Percentiles rank a stretch among this genome's conserved stretches.
Conservation (phyloP, 2,888 invertebrate species). For the Metopia argyrocephala region DNA sequence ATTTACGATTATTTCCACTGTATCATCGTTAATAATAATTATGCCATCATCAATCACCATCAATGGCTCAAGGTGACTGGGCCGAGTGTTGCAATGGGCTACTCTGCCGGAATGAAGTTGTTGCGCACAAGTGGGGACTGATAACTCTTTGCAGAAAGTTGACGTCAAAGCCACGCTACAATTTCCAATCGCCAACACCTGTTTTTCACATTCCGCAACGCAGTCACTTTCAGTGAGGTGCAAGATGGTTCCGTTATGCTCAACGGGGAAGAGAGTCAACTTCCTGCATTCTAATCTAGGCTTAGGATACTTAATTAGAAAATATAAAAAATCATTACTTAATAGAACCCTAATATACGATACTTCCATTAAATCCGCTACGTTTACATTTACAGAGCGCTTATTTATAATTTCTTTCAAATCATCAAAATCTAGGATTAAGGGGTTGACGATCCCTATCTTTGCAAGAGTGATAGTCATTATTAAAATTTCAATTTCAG, state of each 20-base stretch:
- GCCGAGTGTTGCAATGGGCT: slow-evolving; percentile 4
- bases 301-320: slow-evolving; percentile 60
- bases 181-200: slow-evolving; percentile 45
- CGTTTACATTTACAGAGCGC: slow-evolving; percentile 50
- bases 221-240: slow-evolving; percentile 46
- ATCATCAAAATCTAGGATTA: slow-evolving; percentile 55
- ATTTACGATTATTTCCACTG: not conserved
- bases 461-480: slow-evolving; percentile 53
- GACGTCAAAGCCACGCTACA: slow-evolving; percentile 49
- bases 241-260: slow-evolving; percentile 53
- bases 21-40: slow-evolving; percentile 4
- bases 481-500: slow-evolving; percentile 53
- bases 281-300: slow-evolving; percentile 58
- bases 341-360: slow-evolving; percentile 49
- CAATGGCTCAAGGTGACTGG: slow-evolving; percentile 13
- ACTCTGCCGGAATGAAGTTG: slow-evolving; percentile 9
- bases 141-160: slow-evolving; percentile 53
- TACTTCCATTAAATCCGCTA: slow-evolving; percentile 59
- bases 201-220: slow-evolving; percentile 52
- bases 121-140: slow-evolving; percentile 8
- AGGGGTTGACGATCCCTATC: slow-evolving; percentile 46
- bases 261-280: slow-evolving; percentile 48
- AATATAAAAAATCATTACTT: slow-evolving; percentile 53
- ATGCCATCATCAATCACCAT: slow-evolving; percentile 12
- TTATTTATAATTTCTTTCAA: slow-evolving; percentile 53